Conservation (phyloP, 2,888 invertebrate genomes). For the Thymelicus lineola region DNA sequence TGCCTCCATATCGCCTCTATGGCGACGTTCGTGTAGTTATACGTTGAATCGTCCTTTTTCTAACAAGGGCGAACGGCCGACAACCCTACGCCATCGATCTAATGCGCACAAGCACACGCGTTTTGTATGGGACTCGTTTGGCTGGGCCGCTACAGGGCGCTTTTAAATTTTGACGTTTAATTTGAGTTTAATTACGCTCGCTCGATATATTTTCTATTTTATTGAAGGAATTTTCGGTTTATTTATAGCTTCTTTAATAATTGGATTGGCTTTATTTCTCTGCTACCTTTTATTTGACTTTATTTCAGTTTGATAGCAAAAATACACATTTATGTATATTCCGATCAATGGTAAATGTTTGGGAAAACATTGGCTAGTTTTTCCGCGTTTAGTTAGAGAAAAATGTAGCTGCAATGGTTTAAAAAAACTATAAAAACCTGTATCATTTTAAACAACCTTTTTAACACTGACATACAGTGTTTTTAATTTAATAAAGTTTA, state of each 20-base stretch:
- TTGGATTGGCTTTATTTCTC: not conserved
- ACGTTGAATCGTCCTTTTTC: conserved; percentile 73
- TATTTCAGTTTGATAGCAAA: not conserved
- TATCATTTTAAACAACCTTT: no score
- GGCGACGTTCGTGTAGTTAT: conserved; percentile 45
- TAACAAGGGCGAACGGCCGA: conserved; percentile 80
- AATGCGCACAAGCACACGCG: conserved; percentile 60
- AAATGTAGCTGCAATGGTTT: not conserved
- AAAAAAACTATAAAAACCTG: not conserved
- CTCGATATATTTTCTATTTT: not conserved
- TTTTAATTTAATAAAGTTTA: no score
- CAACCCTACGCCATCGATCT: conserved; percentile 76
- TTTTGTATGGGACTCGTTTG: conserved; percentile 27
- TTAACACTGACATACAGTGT: no score
- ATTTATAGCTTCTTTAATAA: not conserved
- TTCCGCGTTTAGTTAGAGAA: not conserved
- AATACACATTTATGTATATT: not conserved
- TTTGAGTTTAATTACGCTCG: not conserved
- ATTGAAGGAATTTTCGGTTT: no score
- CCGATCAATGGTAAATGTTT: not conserved
- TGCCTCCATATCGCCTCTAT: conserved; percentile 17
- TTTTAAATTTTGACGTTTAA: conserved; percentile 38
- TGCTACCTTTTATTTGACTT: no score
- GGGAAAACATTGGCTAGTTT: not conserved
- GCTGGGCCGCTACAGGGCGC: conserved; percentile 40